Conservation (phyloP, 2,888 invertebrate genomes). For the Serripes groenlandicus region DNA sequence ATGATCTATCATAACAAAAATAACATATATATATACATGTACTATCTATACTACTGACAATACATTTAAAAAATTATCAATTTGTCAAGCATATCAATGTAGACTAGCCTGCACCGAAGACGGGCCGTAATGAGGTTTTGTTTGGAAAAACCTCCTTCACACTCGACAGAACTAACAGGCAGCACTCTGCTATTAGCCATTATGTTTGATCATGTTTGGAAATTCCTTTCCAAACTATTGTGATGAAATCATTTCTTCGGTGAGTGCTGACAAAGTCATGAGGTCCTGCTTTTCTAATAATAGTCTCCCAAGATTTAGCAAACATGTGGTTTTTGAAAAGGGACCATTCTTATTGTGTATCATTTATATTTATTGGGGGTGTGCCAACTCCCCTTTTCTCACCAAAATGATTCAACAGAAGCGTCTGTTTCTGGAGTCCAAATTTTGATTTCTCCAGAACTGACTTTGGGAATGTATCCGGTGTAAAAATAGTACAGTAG, state of each 20-base stretch:
- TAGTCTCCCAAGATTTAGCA: background rate
- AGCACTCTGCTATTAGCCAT: slow-evolving; percentile 33
- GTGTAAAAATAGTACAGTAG: slow-evolving; percentile 33
- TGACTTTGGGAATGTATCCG: slow-evolving; percentile 29
- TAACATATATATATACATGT: too few species aligned
- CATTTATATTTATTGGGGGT: slow-evolving; percentile 26
- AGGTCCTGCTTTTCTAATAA: background rate
- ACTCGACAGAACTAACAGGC: slow-evolving; percentile 25
- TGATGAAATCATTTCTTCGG: slow-evolving; percentile 31
- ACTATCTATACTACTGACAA: too few species aligned
- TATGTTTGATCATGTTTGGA: slow-evolving; percentile 21
- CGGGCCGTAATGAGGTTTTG: slow-evolving; percentile 48
- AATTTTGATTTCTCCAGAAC: slow-evolving; percentile 29
- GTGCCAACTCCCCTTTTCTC: slow-evolving; percentile 30
- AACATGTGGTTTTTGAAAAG: slow-evolving; percentile 22
- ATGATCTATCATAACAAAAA: too few species aligned
- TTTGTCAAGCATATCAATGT: too few species aligned
- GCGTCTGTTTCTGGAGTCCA: slow-evolving; percentile 11
- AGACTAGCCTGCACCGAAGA: slow-evolving; percentile 1
- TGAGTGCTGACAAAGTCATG: slow-evolving; percentile 22
- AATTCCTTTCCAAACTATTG: background rate
- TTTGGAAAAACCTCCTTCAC: slow-evolving; percentile 40
- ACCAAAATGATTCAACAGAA: slow-evolving; percentile 11
- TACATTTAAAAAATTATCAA: too few species aligned
- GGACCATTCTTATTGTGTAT: slow-evolving; percentile 23